Percentiles rank a stretch among this genome's conserved stretches.
Evolutionary conservation across 2,888 invertebrate genomes (phyloP).

Genomic region (Drosophila picticornis): DNA sequence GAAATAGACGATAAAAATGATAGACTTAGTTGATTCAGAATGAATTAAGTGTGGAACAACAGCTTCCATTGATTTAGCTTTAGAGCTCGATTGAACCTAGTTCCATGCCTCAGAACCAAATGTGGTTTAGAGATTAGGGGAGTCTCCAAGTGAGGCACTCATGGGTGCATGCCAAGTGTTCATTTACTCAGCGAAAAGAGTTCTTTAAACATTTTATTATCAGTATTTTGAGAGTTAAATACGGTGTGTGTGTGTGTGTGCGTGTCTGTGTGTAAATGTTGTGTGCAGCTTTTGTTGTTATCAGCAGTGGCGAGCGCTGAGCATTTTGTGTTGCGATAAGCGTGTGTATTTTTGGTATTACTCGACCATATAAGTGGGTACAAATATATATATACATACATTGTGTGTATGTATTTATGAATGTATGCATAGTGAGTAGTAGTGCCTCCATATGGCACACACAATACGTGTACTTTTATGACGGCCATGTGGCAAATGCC

Average conservation of each 20-base stretch:
- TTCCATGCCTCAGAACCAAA: neutral
- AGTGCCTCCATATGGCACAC: conserved; percentile 43
- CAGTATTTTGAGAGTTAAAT: conserved; percentile 25
- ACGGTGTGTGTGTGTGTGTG: conserved; percentile 15
- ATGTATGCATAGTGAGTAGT: conserved; percentile 24
- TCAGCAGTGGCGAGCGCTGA: conserved; percentile 47
- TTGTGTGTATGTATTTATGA: conserved; percentile 11
- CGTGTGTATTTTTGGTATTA: conserved; percentile 72
- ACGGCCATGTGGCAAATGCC: conserved; percentile 70
- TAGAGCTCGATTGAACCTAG: neutral
- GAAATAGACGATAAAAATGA: neutral
- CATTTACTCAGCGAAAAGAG: conserved; percentile 10
- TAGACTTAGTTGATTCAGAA: neutral
- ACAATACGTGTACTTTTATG: conserved; percentile 56
- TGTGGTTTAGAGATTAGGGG: neutral
- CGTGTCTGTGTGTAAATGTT: conserved; percentile 24
- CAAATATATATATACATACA: neutral
- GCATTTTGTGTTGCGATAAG: conserved; percentile 64
- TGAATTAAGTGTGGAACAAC: neutral
- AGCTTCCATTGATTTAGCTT: neutral
- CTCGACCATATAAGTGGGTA: conserved; percentile 56
- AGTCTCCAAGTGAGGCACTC: conserved; percentile 6
- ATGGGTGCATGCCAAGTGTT: conserved; percentile 1
- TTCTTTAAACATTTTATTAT: conserved; percentile 31
- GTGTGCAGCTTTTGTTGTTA: conserved; percentile 52